These are phyloP conservation scores for Siderastrea radians DNA, from an alignment of 92 coral and sea anemone species.

Conservation along the genomic window DNA sequence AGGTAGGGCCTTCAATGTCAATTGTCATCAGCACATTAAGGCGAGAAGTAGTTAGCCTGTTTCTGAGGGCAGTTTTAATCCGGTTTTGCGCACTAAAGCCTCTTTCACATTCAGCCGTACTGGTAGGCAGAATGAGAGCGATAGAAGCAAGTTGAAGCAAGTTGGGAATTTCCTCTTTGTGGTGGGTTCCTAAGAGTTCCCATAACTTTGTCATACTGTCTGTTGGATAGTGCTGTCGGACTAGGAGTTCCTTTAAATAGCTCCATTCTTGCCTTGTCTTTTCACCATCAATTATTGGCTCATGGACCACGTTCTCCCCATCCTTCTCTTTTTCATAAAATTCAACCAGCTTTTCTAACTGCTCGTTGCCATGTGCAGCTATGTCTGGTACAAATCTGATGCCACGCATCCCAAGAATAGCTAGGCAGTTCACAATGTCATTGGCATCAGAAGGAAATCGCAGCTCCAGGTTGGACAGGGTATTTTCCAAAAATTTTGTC, in stretches of 20 bases:
- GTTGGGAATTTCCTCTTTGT: not conserved
- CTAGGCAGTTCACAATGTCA: constrained; percentile 37
- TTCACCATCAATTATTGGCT: not conserved
- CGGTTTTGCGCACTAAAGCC: constrained; percentile 8
- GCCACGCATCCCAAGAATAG: constrained; percentile 37
- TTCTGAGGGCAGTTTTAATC: constrained; percentile 13
- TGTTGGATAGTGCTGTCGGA: constrained; percentile 1
- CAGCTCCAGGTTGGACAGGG: constrained; percentile 16
- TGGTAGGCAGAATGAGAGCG: constrained; percentile 11
- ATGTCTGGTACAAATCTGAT: constrained; percentile 24
- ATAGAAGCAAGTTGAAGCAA: not conserved
- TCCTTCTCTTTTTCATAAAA: not conserved
- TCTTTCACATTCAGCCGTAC: constrained; percentile 21
- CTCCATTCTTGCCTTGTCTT: not conserved
- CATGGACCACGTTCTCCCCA: not conserved
- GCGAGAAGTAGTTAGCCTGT: not conserved
- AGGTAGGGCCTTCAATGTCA: not conserved
- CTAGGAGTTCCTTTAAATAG: not conserved
- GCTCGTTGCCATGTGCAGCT: not conserved
- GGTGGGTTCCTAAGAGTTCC: not conserved
- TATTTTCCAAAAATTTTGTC: not conserved
- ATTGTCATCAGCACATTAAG: not conserved
- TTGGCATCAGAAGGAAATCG: constrained; percentile 29
- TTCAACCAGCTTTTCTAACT: not conserved
- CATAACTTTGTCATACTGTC: not conserved